A percentile compares a stretch with the other conserved stretches of the same genome.
Evolutionary conservation across 2,797 vertebrate species (phyloP).

Genomic region (Capromys pilorides): DNA sequence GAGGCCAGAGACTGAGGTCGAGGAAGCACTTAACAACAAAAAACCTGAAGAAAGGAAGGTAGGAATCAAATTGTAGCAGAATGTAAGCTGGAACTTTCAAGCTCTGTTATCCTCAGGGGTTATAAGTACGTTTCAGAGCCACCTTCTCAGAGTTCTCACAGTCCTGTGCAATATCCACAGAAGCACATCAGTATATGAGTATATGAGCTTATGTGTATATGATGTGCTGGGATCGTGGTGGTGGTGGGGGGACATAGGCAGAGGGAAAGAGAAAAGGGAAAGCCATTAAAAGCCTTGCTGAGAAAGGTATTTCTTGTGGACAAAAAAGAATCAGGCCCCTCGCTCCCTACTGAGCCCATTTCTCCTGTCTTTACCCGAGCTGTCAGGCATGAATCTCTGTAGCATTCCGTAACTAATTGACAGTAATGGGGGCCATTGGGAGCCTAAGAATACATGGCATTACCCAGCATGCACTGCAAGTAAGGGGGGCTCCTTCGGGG

Average conservation of each 20-base stretch:
- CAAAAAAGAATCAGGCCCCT: conserved; percentile 86
- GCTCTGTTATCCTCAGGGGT: conserved; percentile 39
- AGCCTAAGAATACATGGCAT: conserved; percentile 88
- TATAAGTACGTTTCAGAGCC: background rate
- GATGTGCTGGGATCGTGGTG: conserved; percentile 25
- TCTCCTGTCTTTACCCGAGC: conserved; percentile 93
- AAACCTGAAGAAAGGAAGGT: conserved; percentile 2
- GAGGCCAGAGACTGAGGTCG: background rate
- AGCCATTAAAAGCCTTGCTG: conserved; percentile 86
- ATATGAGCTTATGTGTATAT: conserved; percentile 34
- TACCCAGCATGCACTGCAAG: conserved; percentile 91
- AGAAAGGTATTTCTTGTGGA: conserved; percentile 88
- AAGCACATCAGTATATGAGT: conserved; percentile 49
- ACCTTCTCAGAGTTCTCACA: conserved; percentile 74
- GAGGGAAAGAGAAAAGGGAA: conserved; percentile 73
- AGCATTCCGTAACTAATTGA: conserved; percentile 99
- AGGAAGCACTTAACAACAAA: conserved; percentile 6
- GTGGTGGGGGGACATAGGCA: background rate
- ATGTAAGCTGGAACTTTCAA: conserved; percentile 53
- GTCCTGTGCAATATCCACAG: conserved; percentile 55
- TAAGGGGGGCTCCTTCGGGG: conserved; percentile 76
- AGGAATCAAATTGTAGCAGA: conserved; percentile 71
- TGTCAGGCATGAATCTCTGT: conserved; percentile 98
- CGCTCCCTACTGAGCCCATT: conserved; percentile 89
- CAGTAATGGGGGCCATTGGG: conserved; percentile 94